Evolutionary conservation across 2,888 invertebrate genomes (phyloP).

Genomic region (Fragum whitleyi): DNA sequence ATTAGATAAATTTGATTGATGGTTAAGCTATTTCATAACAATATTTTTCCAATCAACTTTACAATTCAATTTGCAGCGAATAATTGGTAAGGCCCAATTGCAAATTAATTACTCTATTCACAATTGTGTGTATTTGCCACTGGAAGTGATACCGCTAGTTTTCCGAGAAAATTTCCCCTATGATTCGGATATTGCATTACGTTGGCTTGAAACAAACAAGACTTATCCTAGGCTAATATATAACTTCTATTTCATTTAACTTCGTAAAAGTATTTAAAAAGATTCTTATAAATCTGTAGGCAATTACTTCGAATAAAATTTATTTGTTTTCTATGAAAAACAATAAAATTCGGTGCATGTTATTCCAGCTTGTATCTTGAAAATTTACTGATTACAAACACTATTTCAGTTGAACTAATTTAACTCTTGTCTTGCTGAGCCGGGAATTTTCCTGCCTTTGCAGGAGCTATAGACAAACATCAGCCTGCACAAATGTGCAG

Average conservation of each 20-base stretch:
- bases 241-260: neutral
- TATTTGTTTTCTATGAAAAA: too few species aligned
- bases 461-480: too few species aligned
- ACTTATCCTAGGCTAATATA: neutral
- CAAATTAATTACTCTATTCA: constrained; percentile 64
- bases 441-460: too few species aligned
- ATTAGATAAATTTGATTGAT: constrained; percentile 62
- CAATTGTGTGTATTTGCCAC: constrained; percentile 38
- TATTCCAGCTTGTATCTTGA: too few species aligned
- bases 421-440: too few species aligned
- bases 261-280: neutral
- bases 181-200: constrained; percentile 31
- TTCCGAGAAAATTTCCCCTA: constrained; percentile 26
- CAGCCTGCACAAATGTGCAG: too few species aligned
- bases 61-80: constrained; percentile 63
- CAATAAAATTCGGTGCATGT: too few species aligned
- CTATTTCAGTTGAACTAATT: too few species aligned
- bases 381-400: too few species aligned
- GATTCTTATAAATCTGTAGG: neutral
- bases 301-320: too few species aligned
- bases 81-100: constrained; percentile 63
- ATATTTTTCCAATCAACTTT: constrained; percentile 68
- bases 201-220: constrained; percentile 23
- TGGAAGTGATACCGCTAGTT: constrained; percentile 26
- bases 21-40: constrained; percentile 63